Evolutionary conservation across 2,888 invertebrate species (phyloP).

Genomic region (Dyspetes luteomarginatus): DNA sequence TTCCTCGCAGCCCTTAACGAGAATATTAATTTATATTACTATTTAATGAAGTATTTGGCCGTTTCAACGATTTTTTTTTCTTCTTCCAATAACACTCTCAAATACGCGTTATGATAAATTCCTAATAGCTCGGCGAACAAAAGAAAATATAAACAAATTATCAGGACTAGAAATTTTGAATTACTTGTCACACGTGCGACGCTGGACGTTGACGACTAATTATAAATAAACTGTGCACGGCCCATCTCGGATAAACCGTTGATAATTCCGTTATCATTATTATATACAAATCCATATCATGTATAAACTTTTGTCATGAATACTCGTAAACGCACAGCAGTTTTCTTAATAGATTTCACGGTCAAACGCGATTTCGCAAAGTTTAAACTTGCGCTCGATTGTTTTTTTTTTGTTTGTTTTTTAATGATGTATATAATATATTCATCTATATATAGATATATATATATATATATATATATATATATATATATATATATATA

Average conservation of each 20-base stretch:
- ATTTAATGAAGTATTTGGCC: conserved; percentile 74
- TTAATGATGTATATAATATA: conserved; percentile 60
- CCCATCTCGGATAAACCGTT: conserved; percentile 39
- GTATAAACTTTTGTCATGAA: conserved; percentile 48
- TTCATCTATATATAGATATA: conserved; percentile 70
- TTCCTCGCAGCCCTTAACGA: conserved; percentile 54
- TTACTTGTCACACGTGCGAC: conserved; percentile 56
- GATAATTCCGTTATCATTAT: conserved; percentile 43
- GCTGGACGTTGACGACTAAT: conserved; percentile 58
- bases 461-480: conserved; percentile 71
- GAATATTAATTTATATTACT: conserved; percentile 64
- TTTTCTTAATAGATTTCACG: conserved; percentile 25
- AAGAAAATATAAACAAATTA: conserved; percentile 48
- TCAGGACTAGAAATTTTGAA: conserved; percentile 82
- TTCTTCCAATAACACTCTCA: conserved; percentile 61
- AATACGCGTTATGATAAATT: conserved; percentile 50
- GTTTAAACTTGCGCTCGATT: conserved; percentile 43
- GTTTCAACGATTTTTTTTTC: conserved; percentile 64
- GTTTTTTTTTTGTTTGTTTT: conserved; percentile 32
- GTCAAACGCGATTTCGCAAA: conserved; percentile 25
- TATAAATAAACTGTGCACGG: conserved; percentile 57
- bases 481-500: conserved; percentile 69
- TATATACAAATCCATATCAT: conserved; percentile 12
- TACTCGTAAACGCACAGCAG: conserved; percentile 24
- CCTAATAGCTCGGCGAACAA: conserved; percentile 68